Evolutionary conservation across 2,888 invertebrate genomes (phyloP), one percentile per base, ranked within the genome.

Genomic region (Capitulum mitella): DNA sequence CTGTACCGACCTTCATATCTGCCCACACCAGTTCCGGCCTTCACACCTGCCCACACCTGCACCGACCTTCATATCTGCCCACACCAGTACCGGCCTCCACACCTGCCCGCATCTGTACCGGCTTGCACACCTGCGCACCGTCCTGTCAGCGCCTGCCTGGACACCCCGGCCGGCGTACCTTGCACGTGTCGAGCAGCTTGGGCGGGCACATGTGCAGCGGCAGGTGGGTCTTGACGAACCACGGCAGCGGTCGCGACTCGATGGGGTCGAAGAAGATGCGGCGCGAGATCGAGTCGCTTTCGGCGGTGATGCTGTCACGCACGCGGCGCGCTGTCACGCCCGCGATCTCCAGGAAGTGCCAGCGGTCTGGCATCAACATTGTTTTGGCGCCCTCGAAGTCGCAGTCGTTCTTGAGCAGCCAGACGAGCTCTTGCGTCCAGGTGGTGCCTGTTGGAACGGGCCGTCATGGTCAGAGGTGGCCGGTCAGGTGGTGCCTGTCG

Each of bases 161-260:
- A n/a, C n/a, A n/a, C n/a, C 22, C 22, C 22, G 19, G 19, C 16
- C 29, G 29, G 3, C 61, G 26, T 40, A 74, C 76, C 85, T 86
- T 79, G 77, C 82, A 81, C 43, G 81, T 82, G 14, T 83, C 80
- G 22, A 81, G 75, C 22, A 78, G 51, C 16, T 75, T 79, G 34
- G 81, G 78, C 0, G 82, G 82, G 48, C 82, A 54, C 3, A 78
- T 61, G 19, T 79, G 46, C 54, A 79, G 82, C 5, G 84, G 84
- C 0, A 85, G 82, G 79, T 85, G 85, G 0, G 83, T 84, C 78
- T 82, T 82, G 40, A 83, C 70, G 3, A 80, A 78, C 32, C 82
- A 80, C 3, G 82, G 82, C 26, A 76, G 61, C 3, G 79, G 78
- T 79, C 80, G 34, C 6, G 70, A 70, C 32, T 32, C 29, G 29